Percentiles rank a stretch among this genome's conserved stretches.
Conservation (phyloP, 2,888 invertebrate genomes). For the Hirtodrosophila trivittata region DNA sequence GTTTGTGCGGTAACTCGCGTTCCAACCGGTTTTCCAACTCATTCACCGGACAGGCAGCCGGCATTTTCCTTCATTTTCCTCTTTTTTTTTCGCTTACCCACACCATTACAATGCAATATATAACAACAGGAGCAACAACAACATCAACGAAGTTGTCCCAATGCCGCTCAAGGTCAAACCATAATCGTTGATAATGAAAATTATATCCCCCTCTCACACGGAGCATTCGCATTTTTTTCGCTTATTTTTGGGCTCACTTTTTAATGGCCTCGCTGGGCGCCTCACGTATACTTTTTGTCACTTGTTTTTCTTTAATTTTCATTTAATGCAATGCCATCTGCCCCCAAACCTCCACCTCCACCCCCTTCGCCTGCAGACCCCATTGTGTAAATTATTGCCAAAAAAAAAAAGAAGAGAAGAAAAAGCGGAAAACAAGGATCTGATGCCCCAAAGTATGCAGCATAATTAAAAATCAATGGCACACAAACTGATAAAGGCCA, state of each 20-base stretch:
- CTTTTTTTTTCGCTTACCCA: slow-evolving; percentile 61
- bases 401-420: slow-evolving; percentile 56
- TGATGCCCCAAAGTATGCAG: slow-evolving; percentile 70
- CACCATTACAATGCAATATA: slow-evolving; percentile 63
- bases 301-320: slow-evolving; percentile 70
- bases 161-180: slow-evolving; percentile 81
- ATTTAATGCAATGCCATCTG: slow-evolving; percentile 57
- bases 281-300: slow-evolving; percentile 67
- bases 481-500: slow-evolving; percentile 74
- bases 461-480: slow-evolving; percentile 83
- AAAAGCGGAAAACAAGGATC: slow-evolving; percentile 33
- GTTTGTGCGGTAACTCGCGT: slow-evolving; percentile 10
- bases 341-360: slow-evolving; percentile 18
- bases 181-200: slow-evolving; percentile 83
- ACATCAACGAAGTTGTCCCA: slow-evolving; percentile 51
- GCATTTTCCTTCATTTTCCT: slow-evolving; percentile 43
- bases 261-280: slow-evolving; percentile 54
- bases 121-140: slow-evolving; percentile 54
- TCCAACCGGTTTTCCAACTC: slow-evolving; percentile 31
- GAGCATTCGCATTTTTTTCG: slow-evolving; percentile 1
- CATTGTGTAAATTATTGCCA: slow-evolving; percentile 74
- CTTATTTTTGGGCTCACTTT: slow-evolving; percentile 44
- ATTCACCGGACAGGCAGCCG: slow-evolving; percentile 55
- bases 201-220: slow-evolving; percentile 55
- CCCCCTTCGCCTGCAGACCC: slow-evolving; percentile 15